Evolutionary conservation across 2,113 vertebrate genomes (phyloP), one percentile per base, ranked within the genome.

Genomic region (Protomyctophum bolini): DNA sequence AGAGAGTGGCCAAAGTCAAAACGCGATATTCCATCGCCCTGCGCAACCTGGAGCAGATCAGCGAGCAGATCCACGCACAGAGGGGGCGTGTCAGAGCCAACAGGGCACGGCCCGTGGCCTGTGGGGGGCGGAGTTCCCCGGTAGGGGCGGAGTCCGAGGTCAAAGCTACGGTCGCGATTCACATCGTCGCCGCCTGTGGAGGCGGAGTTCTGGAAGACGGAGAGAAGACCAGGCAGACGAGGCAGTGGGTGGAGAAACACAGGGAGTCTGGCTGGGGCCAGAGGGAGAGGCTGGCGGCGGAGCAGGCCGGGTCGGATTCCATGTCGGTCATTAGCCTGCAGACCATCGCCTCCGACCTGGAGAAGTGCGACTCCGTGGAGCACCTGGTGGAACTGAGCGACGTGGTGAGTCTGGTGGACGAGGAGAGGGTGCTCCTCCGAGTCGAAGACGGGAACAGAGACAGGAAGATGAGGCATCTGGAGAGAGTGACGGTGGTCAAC

Each of bases 41-140:
- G 15, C 86, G 96, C 2, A 98, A 96, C 89, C 90, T 98, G 82
- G 96, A 98, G 65, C 93, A 95, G 88, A 98, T 98, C 91, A 97
- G 96, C 0, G 96, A 98, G 69, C 95, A 98, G 81, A 98, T 98
- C 69, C 96, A 97, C 0, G 94, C 95, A 0, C 93, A 93, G 91
- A 10, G 92, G 91, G 51, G 87, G 50, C 63, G 85, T 33, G 0
- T 74, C 76, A 1, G 79, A 51, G 86, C 75, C 4, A 69, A 70
- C 73, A 73, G 80, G 66, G 78, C 80, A 4, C 66, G 61, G 7
- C 80, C 73, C 49, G 54, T 68, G 1, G 47, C 77, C 50, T 80
- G 85, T 1, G 90, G 83, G 0, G 92, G 90, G n/a, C 89, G 91
- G 54, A 91, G 91, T 82, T 92, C 91, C 11, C 92, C 91, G 0